phyloP scores from a whole-genome alignment of 2,888 invertebrate genomes.

The Tipula vernalis region DNA sequence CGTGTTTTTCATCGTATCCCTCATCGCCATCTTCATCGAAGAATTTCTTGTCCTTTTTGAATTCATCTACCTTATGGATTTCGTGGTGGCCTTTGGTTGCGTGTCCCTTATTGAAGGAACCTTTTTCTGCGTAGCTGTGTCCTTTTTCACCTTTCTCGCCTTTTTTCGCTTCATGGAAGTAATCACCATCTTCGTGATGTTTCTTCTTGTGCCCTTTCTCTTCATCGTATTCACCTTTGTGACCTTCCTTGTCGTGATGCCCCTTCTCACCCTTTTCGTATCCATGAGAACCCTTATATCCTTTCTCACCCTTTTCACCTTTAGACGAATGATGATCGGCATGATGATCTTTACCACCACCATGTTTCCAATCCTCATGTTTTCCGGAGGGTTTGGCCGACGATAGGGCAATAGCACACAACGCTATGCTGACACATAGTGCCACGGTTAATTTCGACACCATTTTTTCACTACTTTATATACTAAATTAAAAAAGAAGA shows the following conservation, averaged over 20 bases:
- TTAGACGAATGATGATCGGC: conserved; percentile 50
- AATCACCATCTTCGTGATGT: conserved; percentile 36
- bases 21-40: conserved; percentile 75
- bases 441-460: conserved; percentile 18
- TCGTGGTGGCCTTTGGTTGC: conserved; percentile 78
- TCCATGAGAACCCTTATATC: conserved; percentile 55
- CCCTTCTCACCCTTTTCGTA: conserved; percentile 55
- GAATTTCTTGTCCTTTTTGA: conserved; percentile 76
- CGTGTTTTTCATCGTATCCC: conserved; percentile 71
- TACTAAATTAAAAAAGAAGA: background rate
- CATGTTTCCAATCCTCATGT: conserved; percentile 37
- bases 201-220: conserved; percentile 39
- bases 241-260: conserved; percentile 53
- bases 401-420: conserved; percentile 17
- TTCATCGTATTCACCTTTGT: conserved; percentile 38
- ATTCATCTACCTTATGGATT: conserved; percentile 73
- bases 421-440: conserved; percentile 16
- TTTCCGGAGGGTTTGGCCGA: conserved; percentile 24
- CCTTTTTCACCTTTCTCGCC: conserved; percentile 41
- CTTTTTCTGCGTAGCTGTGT: conserved; percentile 38
- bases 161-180: conserved; percentile 39
- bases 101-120: conserved; percentile 72
- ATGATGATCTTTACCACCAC: conserved; percentile 54
- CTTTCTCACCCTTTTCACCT: conserved; percentile 58
- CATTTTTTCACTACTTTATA: conserved; percentile 13